Evolutionary conservation across 2,113 vertebrate genomes (phyloP), one percentile per base, ranked within the genome.

Genomic region (Aegotheles bennettii): DNA sequence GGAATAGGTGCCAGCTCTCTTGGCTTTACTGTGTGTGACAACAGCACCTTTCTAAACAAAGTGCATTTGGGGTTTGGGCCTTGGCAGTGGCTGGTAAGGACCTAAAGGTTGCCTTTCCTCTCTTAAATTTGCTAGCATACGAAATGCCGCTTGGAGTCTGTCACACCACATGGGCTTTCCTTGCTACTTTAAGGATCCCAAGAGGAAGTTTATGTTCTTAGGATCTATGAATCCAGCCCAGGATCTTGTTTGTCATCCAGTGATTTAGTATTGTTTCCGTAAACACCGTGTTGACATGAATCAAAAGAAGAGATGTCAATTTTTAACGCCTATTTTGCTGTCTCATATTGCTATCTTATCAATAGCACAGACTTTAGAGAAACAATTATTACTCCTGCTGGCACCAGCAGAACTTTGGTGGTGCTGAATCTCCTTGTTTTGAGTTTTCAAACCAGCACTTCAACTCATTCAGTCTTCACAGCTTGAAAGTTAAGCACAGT

Each of bases 141-240:
- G 4, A 82, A 79, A 42, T 0, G 0, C 15, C 12, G 1, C 47
- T 84, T 2, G 0, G 28, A 43, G 68, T 24, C 51, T 83, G 11
- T 50, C 16, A 13, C 4, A 6, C 28, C 25, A 7, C 14, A 2
- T 47, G 35, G 19, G 3, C 38, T 73, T 94, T 76, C 35, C 29
- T 71, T 77, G 16, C 43, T 80, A 2, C 14, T 77, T 70, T 29
- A 59, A 51, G 47, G 35, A 77, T 88, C 28, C 26, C 10, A 40
- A 74, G 36, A 31, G 14, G 59, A 80, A 67, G 35, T 67, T 77
- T 25, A 7, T 59, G 7, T 57, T 76, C 26, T 42, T 63, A 17
- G 14, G 10, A 51, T 63, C 60, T 90, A 4, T 9, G 3, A 43
- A 63, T 65, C 31, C 36, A 84, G 18, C 35, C 35, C 47, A 45